These are phyloP conservation scores for Orthosia gracilis DNA, from an alignment of 2,888 invertebrate species.

Conservation along the genomic window DNA sequence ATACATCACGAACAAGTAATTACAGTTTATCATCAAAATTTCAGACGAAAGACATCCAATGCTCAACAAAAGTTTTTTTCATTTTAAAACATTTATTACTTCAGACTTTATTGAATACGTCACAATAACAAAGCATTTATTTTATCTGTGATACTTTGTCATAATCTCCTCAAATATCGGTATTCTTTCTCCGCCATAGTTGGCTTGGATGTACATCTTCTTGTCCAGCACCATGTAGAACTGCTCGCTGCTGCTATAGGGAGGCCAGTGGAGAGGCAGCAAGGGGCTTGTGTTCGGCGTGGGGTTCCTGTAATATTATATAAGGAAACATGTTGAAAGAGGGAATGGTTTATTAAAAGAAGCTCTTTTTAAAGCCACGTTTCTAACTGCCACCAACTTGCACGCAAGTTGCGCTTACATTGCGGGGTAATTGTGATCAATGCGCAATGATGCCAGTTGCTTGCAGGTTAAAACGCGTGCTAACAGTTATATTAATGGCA, in stretches of 20 bases:
- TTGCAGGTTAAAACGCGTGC: too few species aligned
- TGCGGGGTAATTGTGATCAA: too few species aligned
- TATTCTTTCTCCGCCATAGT: conserved; percentile 73
- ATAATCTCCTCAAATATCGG: conserved; percentile 73
- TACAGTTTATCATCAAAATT: too few species aligned
- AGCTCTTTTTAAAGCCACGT: not conserved
- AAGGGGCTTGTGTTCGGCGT: conserved; percentile 56
- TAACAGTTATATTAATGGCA: too few species aligned
- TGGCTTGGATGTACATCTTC: conserved; percentile 61
- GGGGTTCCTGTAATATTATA: conserved; percentile 71
- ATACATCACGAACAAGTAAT: too few species aligned
- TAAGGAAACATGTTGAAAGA: not conserved
- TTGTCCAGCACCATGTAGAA: conserved; percentile 58
- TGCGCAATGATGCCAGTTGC: too few species aligned
- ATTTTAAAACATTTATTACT: not conserved
- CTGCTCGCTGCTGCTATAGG: conserved; percentile 51
- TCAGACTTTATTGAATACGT: not conserved
- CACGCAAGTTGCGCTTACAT: too few species aligned
- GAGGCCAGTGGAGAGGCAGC: conserved; percentile 68
- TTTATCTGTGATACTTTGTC: conserved; percentile 60
- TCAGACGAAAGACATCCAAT: too few species aligned
- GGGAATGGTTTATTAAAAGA: too few species aligned
- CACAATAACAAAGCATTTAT: not conserved
- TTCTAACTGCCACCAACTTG: too few species aligned
- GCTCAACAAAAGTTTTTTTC: too few species aligned